Percentiles rank a stretch among this genome's conserved stretches.
Conservation (phyloP, 2,797 vertebrate genomes). For the Gymnopithys bicolor region DNA sequence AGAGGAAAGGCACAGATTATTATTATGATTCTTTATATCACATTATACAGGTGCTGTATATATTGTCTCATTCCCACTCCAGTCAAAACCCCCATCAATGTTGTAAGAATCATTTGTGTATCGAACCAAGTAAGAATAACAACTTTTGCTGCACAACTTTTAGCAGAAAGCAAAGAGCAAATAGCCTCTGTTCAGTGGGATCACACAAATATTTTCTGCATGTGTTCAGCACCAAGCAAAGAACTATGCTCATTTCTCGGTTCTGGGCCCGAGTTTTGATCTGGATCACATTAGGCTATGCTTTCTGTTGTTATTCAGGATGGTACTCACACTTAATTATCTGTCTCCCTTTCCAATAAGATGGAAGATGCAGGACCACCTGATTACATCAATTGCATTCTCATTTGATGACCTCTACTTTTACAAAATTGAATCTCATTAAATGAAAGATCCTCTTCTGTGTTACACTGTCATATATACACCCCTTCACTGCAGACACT, state of each 20-base stretch:
- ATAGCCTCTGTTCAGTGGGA: not conserved
- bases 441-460: constrained; percentile 49
- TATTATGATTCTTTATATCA: not conserved
- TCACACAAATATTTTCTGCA: not conserved
- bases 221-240: not conserved
- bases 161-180: not conserved
- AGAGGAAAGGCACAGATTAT: not conserved
- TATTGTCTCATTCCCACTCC: not conserved
- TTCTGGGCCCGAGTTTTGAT: not conserved
- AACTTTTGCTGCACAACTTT: not conserved
- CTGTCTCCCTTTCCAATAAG: not conserved
- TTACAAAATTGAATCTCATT: constrained; percentile 41
- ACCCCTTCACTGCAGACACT: not conserved
- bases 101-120: not conserved
- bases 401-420: constrained; percentile 2
- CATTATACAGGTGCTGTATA: rapidly evolving
- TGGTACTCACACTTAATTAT: not conserved
- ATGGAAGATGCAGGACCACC: not conserved
- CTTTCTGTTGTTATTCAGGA: not conserved
- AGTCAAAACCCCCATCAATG: not conserved
- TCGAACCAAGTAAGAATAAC: not conserved
- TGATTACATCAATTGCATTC: constrained; percentile 39
- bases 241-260: not conserved
- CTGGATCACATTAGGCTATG: not conserved
- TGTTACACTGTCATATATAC: not conserved